Conservation (phyloP, 2,797 vertebrate genomes). For the Otus scops region DNA sequence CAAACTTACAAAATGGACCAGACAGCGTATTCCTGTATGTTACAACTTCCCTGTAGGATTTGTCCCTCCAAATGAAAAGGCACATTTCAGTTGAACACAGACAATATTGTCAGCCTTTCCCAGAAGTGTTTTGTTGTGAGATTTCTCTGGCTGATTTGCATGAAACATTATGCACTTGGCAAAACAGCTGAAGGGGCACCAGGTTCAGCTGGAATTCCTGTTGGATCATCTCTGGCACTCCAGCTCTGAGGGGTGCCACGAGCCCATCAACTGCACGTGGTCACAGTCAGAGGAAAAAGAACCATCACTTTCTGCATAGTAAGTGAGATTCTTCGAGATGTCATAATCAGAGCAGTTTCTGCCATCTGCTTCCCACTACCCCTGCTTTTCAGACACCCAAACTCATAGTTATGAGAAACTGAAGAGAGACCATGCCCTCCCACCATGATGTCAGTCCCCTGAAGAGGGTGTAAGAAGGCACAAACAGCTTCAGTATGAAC, state of each 20-base stretch:
- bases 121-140: background rate
- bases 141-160: background rate
- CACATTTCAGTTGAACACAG: background rate
- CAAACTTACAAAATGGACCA: background rate
- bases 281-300: background rate
- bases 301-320: background rate
- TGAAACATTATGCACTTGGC: background rate
- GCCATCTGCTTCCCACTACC: background rate
- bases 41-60: background rate
- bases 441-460: background rate
- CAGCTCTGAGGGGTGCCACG: background rate
- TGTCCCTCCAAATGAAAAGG: background rate
- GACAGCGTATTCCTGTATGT: background rate
- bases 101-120: background rate
- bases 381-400: background rate
- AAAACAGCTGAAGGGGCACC: background rate
- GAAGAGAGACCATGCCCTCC: background rate
- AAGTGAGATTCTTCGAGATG: background rate
- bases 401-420: background rate
- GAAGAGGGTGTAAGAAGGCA: background rate
- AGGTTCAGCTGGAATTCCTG: background rate
- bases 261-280: background rate
- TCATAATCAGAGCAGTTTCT: background rate
- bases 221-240: background rate
- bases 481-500: background rate